Evolutionary conservation across 2,888 invertebrate genomes (phyloP).

Genomic region (Cartodere bifasciata): DNA sequence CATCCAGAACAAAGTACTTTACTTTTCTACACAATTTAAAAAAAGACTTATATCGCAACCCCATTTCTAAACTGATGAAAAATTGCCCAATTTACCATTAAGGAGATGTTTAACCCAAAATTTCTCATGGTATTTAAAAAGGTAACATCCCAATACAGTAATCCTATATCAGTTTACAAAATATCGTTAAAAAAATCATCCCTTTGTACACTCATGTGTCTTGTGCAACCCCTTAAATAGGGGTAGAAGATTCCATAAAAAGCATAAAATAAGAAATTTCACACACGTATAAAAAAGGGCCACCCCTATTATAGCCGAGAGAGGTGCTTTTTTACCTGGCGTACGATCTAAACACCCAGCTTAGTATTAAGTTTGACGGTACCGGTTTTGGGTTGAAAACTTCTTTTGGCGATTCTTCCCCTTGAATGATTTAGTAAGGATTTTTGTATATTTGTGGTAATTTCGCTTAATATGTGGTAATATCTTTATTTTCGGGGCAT

Average conservation of each 20-base stretch:
- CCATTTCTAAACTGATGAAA: slow-evolving; percentile 10
- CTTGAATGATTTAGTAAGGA: slow-evolving; percentile 9
- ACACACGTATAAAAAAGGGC: slow-evolving; percentile 27
- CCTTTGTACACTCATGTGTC: slow-evolving; percentile 13
- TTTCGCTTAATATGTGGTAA: slow-evolving; percentile 33
- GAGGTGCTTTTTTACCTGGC: slow-evolving; percentile 11
- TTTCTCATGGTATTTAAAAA: slow-evolving; percentile 25
- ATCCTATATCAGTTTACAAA: slow-evolving; percentile 34
- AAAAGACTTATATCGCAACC: no score
- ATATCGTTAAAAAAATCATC: slow-evolving; percentile 21
- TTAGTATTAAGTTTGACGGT: no score
- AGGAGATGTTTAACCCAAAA: slow-evolving; percentile 22
- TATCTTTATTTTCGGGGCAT: slow-evolving; percentile 14
- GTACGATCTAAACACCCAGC: no score
- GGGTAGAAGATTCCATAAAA: slow-evolving; percentile 25
- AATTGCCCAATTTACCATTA: slow-evolving; percentile 17
- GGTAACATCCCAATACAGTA: slow-evolving; percentile 29
- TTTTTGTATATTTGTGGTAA: slow-evolving; percentile 30
- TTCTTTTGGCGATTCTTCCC: slow-evolving; percentile 5
- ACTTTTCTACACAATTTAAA: no score
- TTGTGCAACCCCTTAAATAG: slow-evolving; percentile 21
- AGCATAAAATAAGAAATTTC: slow-evolving; percentile 31
- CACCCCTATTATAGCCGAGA: no score
- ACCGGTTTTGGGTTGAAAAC: slow-evolving; percentile 7
- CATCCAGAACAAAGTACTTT: no score